Percentiles rank a stretch among this genome's conserved stretches.
These are phyloP conservation scores for Centropus unirufus DNA, from an alignment of 2,113 vertebrate species.

Conservation along the genomic window DNA sequence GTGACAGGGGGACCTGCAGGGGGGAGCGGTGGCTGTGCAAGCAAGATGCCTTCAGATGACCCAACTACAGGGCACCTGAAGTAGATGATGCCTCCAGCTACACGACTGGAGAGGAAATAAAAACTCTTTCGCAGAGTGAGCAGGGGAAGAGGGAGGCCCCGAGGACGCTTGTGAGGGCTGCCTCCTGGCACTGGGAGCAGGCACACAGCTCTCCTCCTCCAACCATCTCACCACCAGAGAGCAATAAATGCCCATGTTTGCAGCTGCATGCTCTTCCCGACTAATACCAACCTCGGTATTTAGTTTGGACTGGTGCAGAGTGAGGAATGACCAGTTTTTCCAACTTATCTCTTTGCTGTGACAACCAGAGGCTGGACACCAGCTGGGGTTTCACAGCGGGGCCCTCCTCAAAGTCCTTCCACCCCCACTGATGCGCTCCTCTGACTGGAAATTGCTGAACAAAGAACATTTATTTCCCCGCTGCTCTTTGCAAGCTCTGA, in stretches of 20 bases:
- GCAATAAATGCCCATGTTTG: conserved; percentile 51
- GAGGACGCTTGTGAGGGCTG: not conserved
- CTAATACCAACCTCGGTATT: not conserved
- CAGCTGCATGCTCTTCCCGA: not conserved
- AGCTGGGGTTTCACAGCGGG: not conserved
- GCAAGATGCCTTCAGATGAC: not conserved
- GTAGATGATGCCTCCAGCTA: not conserved
- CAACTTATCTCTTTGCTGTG: not conserved
- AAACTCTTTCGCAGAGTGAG: not conserved
- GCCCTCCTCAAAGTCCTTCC: not conserved
- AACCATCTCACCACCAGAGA: conserved; percentile 26
- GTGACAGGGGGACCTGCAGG: not conserved
- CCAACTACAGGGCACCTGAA: too few species aligned
- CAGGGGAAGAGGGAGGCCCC: not conserved
- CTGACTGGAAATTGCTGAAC: not conserved
- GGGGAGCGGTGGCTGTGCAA: too few species aligned
- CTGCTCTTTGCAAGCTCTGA: not conserved
- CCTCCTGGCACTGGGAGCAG: rapidly evolving
- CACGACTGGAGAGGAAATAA: not conserved
- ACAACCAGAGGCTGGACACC: not conserved
- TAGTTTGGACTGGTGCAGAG: not conserved
- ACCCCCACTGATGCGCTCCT: not conserved
- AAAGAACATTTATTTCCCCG: not conserved
- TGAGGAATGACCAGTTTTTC: not conserved
- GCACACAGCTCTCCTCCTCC: not conserved